Percentiles rank a stretch among this genome's conserved stretches.
These are phyloP conservation scores for Heteromurus nitidus DNA, from an alignment of 2,888 invertebrate species.

Conservation along the genomic window DNA sequence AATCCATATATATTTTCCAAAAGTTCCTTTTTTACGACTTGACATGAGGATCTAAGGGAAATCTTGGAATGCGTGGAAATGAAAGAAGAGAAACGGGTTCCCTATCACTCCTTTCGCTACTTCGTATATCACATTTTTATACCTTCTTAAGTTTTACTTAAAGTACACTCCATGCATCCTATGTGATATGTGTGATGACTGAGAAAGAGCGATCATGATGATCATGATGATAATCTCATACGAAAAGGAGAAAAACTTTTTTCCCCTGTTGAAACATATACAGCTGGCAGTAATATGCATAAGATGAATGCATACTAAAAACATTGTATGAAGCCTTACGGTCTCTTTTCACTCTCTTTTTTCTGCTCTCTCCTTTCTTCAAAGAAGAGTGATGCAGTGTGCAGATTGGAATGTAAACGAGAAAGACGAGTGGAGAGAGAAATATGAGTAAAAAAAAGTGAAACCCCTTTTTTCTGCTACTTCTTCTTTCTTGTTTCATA, in stretches of 20 bases:
- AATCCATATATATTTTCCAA: no score
- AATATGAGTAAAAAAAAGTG: constrained; percentile 8
- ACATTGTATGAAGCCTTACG: no score
- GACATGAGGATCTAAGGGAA: constrained; percentile 2
- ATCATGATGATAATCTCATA: constrained; percentile 23
- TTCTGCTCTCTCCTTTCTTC: no score
- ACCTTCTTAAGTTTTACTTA: constrained; percentile 23
- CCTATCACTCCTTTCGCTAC: neutral
- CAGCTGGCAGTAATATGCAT: neutral
- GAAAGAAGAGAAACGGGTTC: neutral
- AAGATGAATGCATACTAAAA: constrained; percentile 8
- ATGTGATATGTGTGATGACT: constrained; percentile 6
- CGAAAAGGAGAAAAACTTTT: neutral
- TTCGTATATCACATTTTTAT: neutral
- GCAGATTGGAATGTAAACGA: constrained; percentile 1
- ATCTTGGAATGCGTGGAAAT: no score
- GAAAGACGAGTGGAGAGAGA: constrained; percentile 5
- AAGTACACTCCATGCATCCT: no score
- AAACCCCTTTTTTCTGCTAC: constrained; percentile 18
- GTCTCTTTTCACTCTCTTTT: no score
- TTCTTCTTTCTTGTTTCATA: constrained; percentile 25
- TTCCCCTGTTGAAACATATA: neutral
- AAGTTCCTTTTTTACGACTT: constrained; percentile 19
- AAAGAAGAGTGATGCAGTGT: neutral
- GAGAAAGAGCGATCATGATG: neutral